Base-by-base conservation (phyloP, 1,140 invertebrate genomes). In the Macrostomum lignano region DNA sequence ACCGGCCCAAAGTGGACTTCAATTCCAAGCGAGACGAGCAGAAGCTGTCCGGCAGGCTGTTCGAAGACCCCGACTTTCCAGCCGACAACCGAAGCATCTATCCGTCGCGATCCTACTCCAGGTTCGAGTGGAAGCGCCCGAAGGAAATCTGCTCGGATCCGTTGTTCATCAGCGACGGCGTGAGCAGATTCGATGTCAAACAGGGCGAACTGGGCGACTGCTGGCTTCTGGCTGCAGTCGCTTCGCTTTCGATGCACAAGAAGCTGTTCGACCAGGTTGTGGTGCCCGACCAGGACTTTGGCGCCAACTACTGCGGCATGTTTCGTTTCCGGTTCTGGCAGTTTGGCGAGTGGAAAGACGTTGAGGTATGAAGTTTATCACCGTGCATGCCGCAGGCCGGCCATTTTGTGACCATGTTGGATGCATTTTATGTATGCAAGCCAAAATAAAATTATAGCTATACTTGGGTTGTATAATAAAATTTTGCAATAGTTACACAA, bases 321-420 rank as follows among this genome's bases (percentile, higher is more conserved):
- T 42, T 42, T 49, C 69, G 67, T 42, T 71, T 71, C 51, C 50
- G 66, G 17, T 71, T 71, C 47, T 71, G 68, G 68, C 65, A 68
- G 43, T 71, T 69, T 48, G 69, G 69, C 3, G 65, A 68, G 43
- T 72, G 69, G 68, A 58, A 65, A 31, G 69, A 74, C 44, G 60
- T 73, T 1, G 47, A 71, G 2, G 61, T n/a, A n/a, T n/a, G 47
- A 45, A n/a, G n/a, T n/a, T n/a, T n/a, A n/a, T n/a, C n/a, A n/a
- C n/a, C n/a, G n/a, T n/a, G n/a, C n/a, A n/a, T n/a, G n/a, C n/a
- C n/a, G n/a, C n/a, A n/a, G n/a, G n/a, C n/a, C n/a, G n/a, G n/a
- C n/a, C n/a, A n/a, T n/a, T n/a, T n/a, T n/a, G n/a, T n/a, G n/a
- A n/a, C n/a, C n/a, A n/a, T n/a, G n/a, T n/a, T n/a, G n/a, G n/a